Conservation (phyloP, 2,888 invertebrate genomes). For the Idaea biselata region DNA sequence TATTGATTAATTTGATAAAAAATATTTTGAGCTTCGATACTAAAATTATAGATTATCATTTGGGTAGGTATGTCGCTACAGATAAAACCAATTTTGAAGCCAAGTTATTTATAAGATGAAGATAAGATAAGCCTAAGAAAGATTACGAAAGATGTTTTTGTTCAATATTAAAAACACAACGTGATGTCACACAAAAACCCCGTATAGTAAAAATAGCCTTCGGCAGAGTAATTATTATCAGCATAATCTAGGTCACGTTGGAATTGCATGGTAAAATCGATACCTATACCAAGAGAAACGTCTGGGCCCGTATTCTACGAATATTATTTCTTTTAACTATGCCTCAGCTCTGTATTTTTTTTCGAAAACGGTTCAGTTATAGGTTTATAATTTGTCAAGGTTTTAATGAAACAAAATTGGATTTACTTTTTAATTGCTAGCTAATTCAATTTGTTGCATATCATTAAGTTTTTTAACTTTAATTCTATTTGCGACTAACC, state of each 20-base stretch:
- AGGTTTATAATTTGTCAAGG: no score
- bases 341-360: no score
- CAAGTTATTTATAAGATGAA: not conserved
- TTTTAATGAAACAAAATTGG: no score
- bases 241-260: not conserved
- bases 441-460: no score
- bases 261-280: not conserved
- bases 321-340: no score
- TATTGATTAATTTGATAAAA: not conserved
- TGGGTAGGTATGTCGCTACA: not conserved
- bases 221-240: not conserved
- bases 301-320: no score
- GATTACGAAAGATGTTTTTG: not conserved
- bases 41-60: not conserved
- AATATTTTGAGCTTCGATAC: not conserved
- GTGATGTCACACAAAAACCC: not conserved
- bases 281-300: not conserved
- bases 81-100: not conserved
- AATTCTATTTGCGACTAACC: no score
- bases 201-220: not conserved
- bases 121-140: not conserved
- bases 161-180: not conserved
- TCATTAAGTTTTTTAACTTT: no score
- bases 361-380: no score
- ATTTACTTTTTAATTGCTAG: no score